phyloP scores from a whole-genome alignment of 1,140 invertebrate genomes.

The Globodera ellingtonae region DNA sequence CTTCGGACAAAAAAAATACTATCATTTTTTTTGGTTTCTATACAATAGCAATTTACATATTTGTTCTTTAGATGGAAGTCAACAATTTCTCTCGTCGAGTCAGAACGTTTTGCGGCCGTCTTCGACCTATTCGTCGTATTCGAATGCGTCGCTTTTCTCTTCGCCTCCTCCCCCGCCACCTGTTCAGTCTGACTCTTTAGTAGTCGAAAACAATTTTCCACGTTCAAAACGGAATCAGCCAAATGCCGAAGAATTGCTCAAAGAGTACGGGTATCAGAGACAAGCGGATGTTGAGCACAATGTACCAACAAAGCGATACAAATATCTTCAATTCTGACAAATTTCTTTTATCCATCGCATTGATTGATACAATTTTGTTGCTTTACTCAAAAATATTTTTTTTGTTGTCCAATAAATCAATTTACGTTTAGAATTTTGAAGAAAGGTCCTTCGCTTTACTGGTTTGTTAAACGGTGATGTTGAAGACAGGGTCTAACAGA shows the following conservation, averaged over 20 bases:
- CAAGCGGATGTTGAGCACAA: background rate
- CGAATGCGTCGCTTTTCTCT: background rate
- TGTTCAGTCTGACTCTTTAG: background rate
- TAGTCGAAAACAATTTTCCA: background rate
- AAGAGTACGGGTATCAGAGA: constrained; percentile 23
- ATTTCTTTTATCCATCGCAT: background rate
- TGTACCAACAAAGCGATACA: background rate
- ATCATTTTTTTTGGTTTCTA: too few relatives aligned
- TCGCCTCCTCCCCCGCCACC: constrained; percentile 5
- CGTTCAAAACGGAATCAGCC: background rate
- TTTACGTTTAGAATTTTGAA: background rate
- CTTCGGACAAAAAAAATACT: too few relatives aligned
- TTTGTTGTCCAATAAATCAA: too few relatives aligned
- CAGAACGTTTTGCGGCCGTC: background rate
- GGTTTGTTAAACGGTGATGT: background rate
- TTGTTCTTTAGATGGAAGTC: constrained; percentile 1
- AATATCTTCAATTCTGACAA: background rate
- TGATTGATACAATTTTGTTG: background rate
- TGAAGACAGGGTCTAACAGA: background rate
- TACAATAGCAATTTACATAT: background rate
- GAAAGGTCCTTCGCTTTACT: background rate
- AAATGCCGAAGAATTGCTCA: constrained; percentile 23
- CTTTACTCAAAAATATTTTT: background rate
- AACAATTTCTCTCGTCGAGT: background rate
- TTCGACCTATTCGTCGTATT: background rate